Conservation (phyloP, 2,797 vertebrate genomes). For the Chaetodon trifasciatus region DNA sequence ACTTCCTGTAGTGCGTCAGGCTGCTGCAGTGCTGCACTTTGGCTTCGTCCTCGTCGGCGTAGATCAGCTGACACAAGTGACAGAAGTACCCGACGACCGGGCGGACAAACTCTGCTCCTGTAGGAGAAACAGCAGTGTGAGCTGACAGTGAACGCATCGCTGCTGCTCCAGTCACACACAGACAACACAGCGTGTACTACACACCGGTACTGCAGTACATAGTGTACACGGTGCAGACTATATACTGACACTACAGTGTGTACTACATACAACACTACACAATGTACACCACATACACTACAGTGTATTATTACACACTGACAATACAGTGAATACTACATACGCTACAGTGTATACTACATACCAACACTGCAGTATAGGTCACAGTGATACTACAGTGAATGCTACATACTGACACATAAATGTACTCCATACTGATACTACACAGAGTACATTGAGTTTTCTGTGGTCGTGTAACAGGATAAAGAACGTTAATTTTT, state of each 20-base stretch:
- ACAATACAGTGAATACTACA: too few species aligned
- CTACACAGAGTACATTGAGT: not conserved
- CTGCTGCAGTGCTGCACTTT: slow-evolving; percentile 83
- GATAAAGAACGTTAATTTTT: too few species aligned
- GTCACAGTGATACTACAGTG: too few species aligned
- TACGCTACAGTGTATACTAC: too few species aligned
- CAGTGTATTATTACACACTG: too few species aligned
- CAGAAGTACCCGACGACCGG: slow-evolving; percentile 85
- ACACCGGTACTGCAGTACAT: too few species aligned
- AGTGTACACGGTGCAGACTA: too few species aligned
- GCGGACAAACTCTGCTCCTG: slow-evolving; percentile 82
- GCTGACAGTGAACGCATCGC: slow-evolving; percentile 23
- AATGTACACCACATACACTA: too few species aligned
- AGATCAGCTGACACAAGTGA: slow-evolving; percentile 82
- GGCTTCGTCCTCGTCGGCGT: slow-evolving; percentile 81
- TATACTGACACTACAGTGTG: too few species aligned
- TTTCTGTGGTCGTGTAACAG: too few species aligned
- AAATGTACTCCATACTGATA: not conserved
- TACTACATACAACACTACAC: too few species aligned
- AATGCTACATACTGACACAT: not conserved
- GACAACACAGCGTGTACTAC: not conserved
- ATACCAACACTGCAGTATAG: too few species aligned
- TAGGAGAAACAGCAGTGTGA: not conserved
- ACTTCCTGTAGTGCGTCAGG: slow-evolving; percentile 78
- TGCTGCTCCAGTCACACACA: not conserved